A percentile compares a stretch with the other conserved stretches of the same genome.
phyloP scores from a whole-genome alignment of 2,113 vertebrate genomes.

The Trematocara variabile region DNA sequence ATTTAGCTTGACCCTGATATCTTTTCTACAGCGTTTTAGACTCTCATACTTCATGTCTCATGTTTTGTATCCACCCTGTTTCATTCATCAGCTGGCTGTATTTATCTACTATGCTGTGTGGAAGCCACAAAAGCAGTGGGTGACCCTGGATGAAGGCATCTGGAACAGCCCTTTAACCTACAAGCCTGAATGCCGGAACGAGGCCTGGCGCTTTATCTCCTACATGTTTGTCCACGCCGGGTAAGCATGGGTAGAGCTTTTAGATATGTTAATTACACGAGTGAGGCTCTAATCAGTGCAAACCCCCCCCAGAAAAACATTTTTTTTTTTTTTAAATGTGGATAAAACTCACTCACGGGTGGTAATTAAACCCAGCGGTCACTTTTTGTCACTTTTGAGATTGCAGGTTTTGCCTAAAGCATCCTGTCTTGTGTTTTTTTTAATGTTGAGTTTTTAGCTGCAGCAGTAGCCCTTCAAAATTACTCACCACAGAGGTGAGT shows the following conservation, averaged over 20 bases:
- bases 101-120: slow-evolving; percentile 91
- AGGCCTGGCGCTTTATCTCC: slow-evolving; percentile 88
- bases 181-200: slow-evolving; percentile 66
- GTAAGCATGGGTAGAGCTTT: slow-evolving; percentile 62
- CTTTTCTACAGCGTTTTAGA: neutral
- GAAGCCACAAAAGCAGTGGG: slow-evolving; percentile 89
- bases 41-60: neutral
- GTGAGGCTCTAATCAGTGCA: neutral
- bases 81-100: slow-evolving; percentile 72
- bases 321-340: neutral
- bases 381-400: neutral
- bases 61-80: neutral
- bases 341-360: neutral
- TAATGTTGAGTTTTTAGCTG: neutral
- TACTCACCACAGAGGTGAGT: neutral
- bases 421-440: neutral
- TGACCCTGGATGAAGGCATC: slow-evolving; percentile 79
- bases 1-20: neutral
- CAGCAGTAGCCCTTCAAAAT: neutral
- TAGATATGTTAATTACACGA: neutral
- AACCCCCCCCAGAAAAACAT: neutral
- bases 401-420: neutral
- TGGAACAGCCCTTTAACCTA: slow-evolving; percentile 83
- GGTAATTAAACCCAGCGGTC: neutral
- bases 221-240: slow-evolving; percentile 95